Conservation (phyloP, 2,113 vertebrate genomes). For the human region DNA sequence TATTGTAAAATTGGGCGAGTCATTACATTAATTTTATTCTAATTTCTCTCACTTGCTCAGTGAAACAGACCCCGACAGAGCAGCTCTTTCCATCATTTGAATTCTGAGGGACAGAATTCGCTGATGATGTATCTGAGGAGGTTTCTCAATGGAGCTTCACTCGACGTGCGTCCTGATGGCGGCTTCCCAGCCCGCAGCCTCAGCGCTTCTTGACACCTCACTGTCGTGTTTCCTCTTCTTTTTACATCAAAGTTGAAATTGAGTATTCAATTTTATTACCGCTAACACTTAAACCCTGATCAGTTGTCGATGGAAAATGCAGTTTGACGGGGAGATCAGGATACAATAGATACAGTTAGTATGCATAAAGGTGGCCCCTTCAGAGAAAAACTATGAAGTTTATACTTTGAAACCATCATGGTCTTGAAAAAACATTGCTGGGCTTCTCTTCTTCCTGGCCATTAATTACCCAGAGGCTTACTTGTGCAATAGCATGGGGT, state of each 20-base stretch:
- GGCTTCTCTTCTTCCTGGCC: not conserved
- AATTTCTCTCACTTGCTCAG: not conserved
- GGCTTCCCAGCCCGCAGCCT: too few relatives aligned
- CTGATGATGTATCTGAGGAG: too few relatives aligned
- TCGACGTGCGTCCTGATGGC: not conserved
- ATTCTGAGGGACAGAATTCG: not conserved
- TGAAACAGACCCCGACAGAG: not conserved
- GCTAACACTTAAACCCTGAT: not conserved
- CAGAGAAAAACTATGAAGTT: not conserved
- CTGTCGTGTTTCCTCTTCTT: not conserved
- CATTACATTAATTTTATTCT: too few relatives aligned
- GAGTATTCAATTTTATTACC: not conserved
- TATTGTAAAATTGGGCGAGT: too few relatives aligned
- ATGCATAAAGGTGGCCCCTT: not conserved
- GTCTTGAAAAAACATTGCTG: not conserved
- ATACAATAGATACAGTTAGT: not conserved
- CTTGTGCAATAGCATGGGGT: too few relatives aligned
- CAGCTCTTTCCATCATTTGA: not conserved
- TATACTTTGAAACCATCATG: not conserved
- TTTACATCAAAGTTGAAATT: not conserved
- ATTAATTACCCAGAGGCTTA: not conserved
- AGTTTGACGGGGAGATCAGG: not conserved
- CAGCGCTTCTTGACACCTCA: rapidly evolving
- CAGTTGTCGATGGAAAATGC: not conserved
- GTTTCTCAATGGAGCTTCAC: not conserved